These are phyloP conservation scores for Portevinia maculata DNA, from an alignment of 2,888 invertebrate species.

Conservation along the genomic window DNA sequence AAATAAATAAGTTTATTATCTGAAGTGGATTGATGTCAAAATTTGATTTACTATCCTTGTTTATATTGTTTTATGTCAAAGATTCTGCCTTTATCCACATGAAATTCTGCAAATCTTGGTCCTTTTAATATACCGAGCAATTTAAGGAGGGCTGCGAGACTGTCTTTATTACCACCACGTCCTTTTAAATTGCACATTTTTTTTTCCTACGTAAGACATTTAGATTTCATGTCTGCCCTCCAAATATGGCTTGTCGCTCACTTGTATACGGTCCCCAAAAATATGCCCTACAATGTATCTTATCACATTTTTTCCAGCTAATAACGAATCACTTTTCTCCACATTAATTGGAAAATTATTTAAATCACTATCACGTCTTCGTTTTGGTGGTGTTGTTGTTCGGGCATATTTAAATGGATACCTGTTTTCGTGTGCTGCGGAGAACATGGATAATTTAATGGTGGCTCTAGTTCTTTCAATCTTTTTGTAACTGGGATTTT, in stretches of 20 bases:
- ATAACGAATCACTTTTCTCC: conserved; percentile 73
- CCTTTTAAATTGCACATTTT: conserved; percentile 59
- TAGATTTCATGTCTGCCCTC: conserved; percentile 49
- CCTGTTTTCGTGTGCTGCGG: conserved; percentile 53
- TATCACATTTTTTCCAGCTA: conserved; percentile 72
- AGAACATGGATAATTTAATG: conserved; percentile 56
- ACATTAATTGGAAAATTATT: conserved; percentile 74
- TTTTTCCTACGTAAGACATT: conserved; percentile 10
- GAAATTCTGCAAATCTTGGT: not conserved
- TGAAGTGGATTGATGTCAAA: not conserved
- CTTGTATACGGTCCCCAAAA: conserved; percentile 56
- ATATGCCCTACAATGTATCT: conserved; percentile 59
- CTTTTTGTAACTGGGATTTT: conserved; percentile 31
- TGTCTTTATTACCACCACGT: conserved; percentile 63
- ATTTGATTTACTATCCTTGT: conserved; percentile 10
- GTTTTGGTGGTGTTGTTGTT: conserved; percentile 12
- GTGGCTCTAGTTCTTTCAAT: conserved; percentile 60
- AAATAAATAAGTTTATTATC: conserved; percentile 27
- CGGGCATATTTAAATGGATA: conserved; percentile 48
- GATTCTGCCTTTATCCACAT: not conserved
- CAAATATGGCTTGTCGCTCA: conserved; percentile 26
- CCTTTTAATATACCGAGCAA: conserved; percentile 52
- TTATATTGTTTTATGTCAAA: conserved; percentile 3
- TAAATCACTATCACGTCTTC: conserved; percentile 71
- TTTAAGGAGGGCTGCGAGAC: conserved; percentile 59